A percentile compares a stretch with the other conserved stretches of the same genome.
Conservation (phyloP, 2,797 vertebrate species). For the Dendrocincla tyrannina region DNA sequence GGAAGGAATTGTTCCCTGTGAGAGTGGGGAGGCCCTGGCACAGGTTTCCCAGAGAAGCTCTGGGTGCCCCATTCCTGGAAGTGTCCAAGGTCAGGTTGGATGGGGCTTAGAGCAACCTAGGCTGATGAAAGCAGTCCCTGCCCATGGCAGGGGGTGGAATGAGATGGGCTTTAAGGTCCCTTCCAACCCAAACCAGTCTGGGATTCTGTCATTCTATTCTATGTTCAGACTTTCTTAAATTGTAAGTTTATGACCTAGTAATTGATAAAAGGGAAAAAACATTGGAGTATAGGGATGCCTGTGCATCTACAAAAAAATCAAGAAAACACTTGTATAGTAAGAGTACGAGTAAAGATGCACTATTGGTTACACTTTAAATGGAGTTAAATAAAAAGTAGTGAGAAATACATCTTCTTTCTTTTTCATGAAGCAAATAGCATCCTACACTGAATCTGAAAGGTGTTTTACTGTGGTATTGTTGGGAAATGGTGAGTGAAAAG, state of each 20-base stretch:
- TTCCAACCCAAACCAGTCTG: not conserved
- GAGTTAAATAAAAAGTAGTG: not conserved
- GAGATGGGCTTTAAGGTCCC: not conserved
- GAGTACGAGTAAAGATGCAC: not conserved
- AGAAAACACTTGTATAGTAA: not conserved
- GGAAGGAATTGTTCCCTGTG: not conserved
- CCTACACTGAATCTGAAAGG: not conserved
- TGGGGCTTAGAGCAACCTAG: not conserved
- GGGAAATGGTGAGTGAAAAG: not conserved
- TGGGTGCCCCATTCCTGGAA: not conserved
- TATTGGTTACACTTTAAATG: not conserved
- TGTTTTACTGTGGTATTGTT: not conserved
- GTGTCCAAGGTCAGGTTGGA: not conserved
- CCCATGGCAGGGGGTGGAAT: not conserved
- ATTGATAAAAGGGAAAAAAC: not conserved
- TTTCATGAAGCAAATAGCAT: not conserved
- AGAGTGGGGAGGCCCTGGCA: not conserved
- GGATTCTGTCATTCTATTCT: not conserved
- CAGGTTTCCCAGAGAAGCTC: not conserved
- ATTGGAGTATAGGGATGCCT: not conserved
- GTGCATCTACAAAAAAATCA: not conserved
- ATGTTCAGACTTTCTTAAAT: not conserved
- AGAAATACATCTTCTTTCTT: not conserved
- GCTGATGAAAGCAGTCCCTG: not conserved
- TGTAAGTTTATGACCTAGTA: not conserved